Conservation (phyloP, 2,113 vertebrate species). For the Perca flavescens region DNA sequence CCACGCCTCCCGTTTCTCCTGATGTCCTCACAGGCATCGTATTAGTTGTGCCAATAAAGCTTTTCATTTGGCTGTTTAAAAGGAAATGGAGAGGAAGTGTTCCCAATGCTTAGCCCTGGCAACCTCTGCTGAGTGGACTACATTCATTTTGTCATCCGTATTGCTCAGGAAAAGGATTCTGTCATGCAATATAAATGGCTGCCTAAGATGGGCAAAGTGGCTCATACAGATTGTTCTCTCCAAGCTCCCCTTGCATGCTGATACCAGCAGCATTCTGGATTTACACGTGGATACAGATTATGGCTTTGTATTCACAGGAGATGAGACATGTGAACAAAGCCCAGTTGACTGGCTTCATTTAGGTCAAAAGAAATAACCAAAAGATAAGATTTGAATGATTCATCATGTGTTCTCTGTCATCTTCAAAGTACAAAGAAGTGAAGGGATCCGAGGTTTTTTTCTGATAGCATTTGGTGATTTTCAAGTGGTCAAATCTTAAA, state of each 20-base stretch:
- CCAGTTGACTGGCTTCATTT: background rate
- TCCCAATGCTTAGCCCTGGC: constrained; percentile 78
- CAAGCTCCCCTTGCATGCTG: constrained; percentile 26
- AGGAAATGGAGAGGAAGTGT: constrained; percentile 82
- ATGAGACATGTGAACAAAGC: constrained; percentile 5
- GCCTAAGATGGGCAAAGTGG: constrained; percentile 54
- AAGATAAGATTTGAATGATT: constrained; percentile 7
- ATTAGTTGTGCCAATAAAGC: constrained; percentile 83
- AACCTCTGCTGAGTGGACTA: constrained; percentile 79
- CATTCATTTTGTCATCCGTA: constrained; percentile 69
- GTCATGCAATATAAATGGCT: constrained; percentile 70
- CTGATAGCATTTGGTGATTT: constrained; percentile 13
- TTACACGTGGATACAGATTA: constrained; percentile 31
- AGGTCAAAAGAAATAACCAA: background rate
- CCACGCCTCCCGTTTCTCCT: constrained; percentile 75
- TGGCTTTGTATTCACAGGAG: constrained; percentile 23
- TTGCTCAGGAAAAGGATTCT: constrained; percentile 63
- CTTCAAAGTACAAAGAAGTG: background rate
- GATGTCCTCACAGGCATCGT: constrained; percentile 81
- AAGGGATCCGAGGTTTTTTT: background rate
- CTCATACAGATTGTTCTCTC: constrained; percentile 34
- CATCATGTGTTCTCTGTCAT: background rate
- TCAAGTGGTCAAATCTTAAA: constrained; percentile 8
- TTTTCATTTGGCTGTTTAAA: constrained; percentile 84
- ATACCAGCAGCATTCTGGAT: constrained; percentile 34